Evolutionary conservation across 2,888 invertebrate genomes (phyloP), one percentile per base, ranked within the genome.

Genomic region (Zygothrica quintamaculata): DNA sequence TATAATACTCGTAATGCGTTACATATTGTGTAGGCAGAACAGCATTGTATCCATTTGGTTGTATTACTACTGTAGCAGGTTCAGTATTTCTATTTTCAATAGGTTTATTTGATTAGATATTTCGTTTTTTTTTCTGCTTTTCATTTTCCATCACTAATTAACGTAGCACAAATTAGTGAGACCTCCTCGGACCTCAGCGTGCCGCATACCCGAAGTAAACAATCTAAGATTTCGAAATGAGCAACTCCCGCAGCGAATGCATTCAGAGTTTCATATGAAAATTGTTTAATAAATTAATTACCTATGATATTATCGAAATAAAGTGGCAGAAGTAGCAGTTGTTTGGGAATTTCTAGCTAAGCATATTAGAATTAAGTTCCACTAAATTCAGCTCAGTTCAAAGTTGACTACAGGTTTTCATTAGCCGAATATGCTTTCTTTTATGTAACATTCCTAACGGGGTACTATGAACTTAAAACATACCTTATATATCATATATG

Each of bases 201-300:
- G 13, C 48, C 29, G 3, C n/a, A 5, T 29, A 29, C 29, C 5
- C 29, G 3, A 2, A 5, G 9, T 47, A 57, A 42, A 57, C 60
- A 68, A 66, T 55, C 11, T 25, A 52, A 59, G 59, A 69, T 74
- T 74, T 64, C 46, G 37, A 72, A 74, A 60, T 43, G 26, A 13
- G 7, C 15, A 33, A 6, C 51, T 15, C 71, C 61, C 67, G 73
- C 46, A 16, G 74, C 18, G 65, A 9, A 0, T n/a, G 7, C 43
- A 18, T 31, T 22, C 47, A 29, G 15, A 18, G 58, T 42, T 43
- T 77, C 77, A 62, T 68, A 46, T 53, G 51, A 55, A 74, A 74
- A 69, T 66, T 43, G 43, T 65, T 77, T 74, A 66, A 77, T 80
- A 77, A 77, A 80, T 80, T 77, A 80, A 77, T 80, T 80, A 74